Conservation (phyloP, 2,797 vertebrate genomes). For the Myotis planiceps region DNA sequence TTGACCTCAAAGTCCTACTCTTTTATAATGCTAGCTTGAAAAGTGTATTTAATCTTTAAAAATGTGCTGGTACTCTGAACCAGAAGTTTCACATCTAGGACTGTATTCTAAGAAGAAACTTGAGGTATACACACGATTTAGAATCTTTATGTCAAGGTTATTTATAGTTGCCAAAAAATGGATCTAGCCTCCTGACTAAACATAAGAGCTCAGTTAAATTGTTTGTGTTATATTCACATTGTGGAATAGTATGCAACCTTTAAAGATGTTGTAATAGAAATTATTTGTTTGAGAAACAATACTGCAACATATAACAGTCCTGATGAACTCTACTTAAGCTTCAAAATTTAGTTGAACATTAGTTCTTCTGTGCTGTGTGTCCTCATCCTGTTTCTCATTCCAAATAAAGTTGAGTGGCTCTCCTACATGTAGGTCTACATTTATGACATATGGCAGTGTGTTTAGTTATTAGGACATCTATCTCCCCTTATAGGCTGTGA, state of each 20-base stretch:
- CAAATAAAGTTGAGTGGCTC: not conserved
- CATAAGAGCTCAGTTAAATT: not conserved
- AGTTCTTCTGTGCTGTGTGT: not conserved
- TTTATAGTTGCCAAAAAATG: not conserved
- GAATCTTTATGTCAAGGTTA: not conserved
- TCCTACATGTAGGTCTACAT: not conserved
- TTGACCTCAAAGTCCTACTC: not conserved
- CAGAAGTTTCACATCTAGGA: not conserved
- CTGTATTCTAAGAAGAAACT: not conserved
- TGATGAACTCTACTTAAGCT: not conserved
- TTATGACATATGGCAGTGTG: accelerated
- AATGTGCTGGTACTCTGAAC: not conserved
- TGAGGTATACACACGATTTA: not conserved
- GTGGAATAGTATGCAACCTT: not conserved
- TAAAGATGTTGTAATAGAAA: not conserved
- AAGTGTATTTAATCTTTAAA: not conserved
- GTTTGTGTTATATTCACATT: not conserved
- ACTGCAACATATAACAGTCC: not conserved
- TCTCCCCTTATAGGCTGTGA: not conserved
- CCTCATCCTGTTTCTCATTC: not conserved
- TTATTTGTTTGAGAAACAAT: not conserved
- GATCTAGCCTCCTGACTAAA: not conserved
- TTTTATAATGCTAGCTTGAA: not conserved
- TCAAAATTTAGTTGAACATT: not conserved
- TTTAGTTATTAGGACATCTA: not conserved